Evolutionary conservation across 53 echinoderm and acorn worm species (phyloP).

Genomic region (Paracentrotus lividus): DNA sequence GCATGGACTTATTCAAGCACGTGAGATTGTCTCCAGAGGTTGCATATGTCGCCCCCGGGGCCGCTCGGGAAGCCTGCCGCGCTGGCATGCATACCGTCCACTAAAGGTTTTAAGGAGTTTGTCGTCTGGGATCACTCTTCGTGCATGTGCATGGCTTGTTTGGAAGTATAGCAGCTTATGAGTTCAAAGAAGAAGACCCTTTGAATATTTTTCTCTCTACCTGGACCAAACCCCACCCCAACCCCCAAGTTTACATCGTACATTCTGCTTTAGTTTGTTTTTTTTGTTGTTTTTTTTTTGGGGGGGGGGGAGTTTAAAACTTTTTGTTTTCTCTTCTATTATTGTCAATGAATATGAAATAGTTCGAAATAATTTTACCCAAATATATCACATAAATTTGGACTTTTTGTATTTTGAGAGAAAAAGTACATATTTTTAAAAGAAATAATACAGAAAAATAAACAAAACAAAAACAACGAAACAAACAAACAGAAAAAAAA

Average conservation of each 20-base stretch:
- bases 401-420: too few relatives aligned
- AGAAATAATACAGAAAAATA: neutral
- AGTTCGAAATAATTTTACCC: neutral
- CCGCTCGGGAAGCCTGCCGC: conserved; percentile 58
- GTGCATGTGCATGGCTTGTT: conserved; percentile 55
- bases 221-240: neutral
- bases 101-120: neutral
- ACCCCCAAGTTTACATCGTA: neutral
- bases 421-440: too few relatives aligned
- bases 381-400: neutral
- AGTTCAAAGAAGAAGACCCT: conserved; percentile 7
- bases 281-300: neutral
- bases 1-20: conserved; percentile 25
- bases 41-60: conserved; percentile 39
- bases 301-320: too few relatives aligned
- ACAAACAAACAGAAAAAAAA: neutral
- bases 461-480: neutral
- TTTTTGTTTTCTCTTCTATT: too few relatives aligned
- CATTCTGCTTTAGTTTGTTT: neutral
- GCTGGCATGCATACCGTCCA: conserved; percentile 51
- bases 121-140: conserved; percentile 38
- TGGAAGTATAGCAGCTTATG: conserved; percentile 44
- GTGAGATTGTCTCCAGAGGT: conserved; percentile 38
- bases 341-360: neutral
- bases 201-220: neutral